These are phyloP conservation scores for Ceramica pisi DNA, from an alignment of 2,888 invertebrate species.

Conservation along the genomic window DNA sequence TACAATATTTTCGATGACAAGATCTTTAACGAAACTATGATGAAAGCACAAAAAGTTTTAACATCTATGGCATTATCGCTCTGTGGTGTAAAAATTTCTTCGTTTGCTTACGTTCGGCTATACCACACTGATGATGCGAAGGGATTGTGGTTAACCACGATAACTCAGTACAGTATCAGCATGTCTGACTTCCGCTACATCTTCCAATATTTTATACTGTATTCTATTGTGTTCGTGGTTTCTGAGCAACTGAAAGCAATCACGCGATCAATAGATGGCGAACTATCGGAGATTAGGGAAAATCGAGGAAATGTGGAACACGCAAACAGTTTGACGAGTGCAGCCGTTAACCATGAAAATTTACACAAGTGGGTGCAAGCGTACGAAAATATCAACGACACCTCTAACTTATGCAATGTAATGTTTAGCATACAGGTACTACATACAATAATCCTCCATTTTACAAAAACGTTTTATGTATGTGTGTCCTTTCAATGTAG, in stretches of 20 bases:
- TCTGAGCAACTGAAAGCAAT: slow-evolving; percentile 69
- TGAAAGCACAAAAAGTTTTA: slow-evolving; percentile 30
- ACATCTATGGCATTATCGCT: slow-evolving; percentile 5
- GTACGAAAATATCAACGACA: slow-evolving; percentile 67
- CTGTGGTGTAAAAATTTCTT: slow-evolving; percentile 11
- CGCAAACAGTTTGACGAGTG: background rate
- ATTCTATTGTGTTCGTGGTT: slow-evolving; percentile 61
- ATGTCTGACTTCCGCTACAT: slow-evolving; percentile 63
- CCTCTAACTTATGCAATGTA: slow-evolving; percentile 63
- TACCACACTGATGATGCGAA: no score
- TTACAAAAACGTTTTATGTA: background rate
- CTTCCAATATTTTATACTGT: slow-evolving; percentile 65
- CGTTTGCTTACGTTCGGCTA: background rate
- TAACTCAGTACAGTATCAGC: slow-evolving; percentile 33
- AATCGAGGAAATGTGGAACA: background rate
- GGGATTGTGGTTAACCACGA: background rate
- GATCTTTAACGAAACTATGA: slow-evolving; percentile 38
- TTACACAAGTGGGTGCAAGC: slow-evolving; percentile 69
- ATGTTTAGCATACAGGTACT: slow-evolving; percentile 62
- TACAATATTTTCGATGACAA: slow-evolving; percentile 38
- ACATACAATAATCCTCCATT: background rate
- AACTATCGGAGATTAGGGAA: slow-evolving; percentile 20
- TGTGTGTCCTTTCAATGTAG: background rate
- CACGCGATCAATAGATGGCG: slow-evolving; percentile 55
- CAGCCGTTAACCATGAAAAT: slow-evolving; percentile 21